Percentiles rank a stretch among this genome's conserved stretches.
These are phyloP conservation scores for Acholoe squamosa DNA, from an alignment of 2,888 invertebrate species.

Conservation along the genomic window DNA sequence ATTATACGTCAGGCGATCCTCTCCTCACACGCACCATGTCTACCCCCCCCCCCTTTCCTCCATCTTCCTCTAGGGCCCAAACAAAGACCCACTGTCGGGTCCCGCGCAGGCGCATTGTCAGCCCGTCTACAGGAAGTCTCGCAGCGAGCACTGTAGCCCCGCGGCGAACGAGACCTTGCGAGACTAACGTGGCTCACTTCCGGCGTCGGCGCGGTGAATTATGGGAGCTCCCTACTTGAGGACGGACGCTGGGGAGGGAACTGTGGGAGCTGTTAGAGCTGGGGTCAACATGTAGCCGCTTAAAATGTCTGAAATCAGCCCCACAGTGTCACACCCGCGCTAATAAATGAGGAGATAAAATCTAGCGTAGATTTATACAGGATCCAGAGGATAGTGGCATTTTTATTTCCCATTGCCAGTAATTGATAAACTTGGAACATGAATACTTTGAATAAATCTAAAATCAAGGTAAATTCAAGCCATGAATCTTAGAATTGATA, in stretches of 20 bases:
- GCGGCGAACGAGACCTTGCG: conserved; percentile 35
- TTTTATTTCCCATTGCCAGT: too few relatives aligned
- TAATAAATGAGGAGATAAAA: too few relatives aligned
- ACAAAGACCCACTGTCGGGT: conserved; percentile 1
- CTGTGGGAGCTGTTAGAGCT: background rate
- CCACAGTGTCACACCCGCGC: background rate
- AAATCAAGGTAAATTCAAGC: too few relatives aligned
- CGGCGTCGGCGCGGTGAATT: conserved; percentile 12
- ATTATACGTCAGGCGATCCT: too few relatives aligned
- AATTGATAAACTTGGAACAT: too few relatives aligned
- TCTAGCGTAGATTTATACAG: too few relatives aligned
- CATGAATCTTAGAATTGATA: too few relatives aligned
- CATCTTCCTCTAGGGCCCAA: background rate
- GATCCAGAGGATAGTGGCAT: too few relatives aligned
- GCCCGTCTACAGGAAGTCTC: conserved; percentile 28
- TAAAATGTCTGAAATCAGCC: background rate
- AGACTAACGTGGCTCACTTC: conserved; percentile 41
- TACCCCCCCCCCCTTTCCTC: background rate
- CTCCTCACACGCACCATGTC: background rate
- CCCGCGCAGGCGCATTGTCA: background rate
- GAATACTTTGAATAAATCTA: too few relatives aligned
- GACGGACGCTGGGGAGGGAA: background rate
- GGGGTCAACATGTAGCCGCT: background rate
- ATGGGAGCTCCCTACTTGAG: background rate
- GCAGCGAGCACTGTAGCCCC: conserved; percentile 30